phyloP scores from a whole-genome alignment of 1,140 invertebrate species.

The Saccostrea echinata region DNA sequence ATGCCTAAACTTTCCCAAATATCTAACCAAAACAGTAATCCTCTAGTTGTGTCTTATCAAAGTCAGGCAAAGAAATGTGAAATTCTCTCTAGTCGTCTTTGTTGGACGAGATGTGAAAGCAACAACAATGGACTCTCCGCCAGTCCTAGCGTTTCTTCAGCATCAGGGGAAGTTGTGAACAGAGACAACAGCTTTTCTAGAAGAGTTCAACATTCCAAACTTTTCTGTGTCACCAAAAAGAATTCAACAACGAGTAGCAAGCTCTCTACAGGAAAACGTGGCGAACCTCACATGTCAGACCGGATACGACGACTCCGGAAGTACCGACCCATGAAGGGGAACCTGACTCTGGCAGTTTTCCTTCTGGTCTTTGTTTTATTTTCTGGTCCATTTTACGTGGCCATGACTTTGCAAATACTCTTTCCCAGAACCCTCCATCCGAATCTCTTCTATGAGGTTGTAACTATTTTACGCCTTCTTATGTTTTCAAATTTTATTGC shows the following conservation, averaged over 20 bases:
- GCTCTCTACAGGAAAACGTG: neutral
- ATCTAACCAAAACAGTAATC: neutral
- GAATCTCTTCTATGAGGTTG: neutral
- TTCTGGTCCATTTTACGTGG: constrained; percentile 12
- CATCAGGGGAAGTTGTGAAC: neutral
- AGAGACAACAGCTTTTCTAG: neutral
- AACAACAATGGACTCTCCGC: neutral
- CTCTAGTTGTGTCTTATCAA: neutral
- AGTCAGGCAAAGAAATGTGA: constrained; percentile 22
- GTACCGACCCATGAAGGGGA: constrained; percentile 15
- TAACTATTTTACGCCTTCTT: neutral
- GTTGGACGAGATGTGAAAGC: neutral
- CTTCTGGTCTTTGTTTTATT: neutral
- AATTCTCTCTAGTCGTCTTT: neutral
- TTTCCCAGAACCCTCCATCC: neutral
- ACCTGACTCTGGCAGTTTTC: neutral
- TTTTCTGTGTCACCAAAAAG: constrained; percentile 10
- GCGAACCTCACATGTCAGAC: neutral
- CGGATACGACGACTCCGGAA: constrained; percentile 11
- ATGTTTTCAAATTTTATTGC: constrained; percentile 6
- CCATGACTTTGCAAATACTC: constrained; percentile 11
- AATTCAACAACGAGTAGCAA: constrained; percentile 3
- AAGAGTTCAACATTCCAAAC: neutral
- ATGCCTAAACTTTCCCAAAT: neutral
- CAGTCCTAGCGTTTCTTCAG: neutral